Evolutionary conservation across 1,140 invertebrate species (phyloP).

Genomic region (Protaetia brevitarsis): DNA sequence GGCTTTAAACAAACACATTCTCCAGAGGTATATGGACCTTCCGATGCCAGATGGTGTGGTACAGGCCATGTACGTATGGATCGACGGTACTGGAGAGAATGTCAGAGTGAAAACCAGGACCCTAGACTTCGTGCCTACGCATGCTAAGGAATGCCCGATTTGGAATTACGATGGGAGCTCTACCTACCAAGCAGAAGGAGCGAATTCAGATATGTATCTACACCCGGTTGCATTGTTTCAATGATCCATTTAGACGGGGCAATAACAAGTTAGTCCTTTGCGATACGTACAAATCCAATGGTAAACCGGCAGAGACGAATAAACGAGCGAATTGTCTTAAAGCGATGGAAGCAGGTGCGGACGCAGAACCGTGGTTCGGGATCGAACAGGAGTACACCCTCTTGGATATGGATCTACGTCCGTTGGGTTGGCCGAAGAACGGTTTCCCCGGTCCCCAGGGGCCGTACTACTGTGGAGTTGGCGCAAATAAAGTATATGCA

Average conservation of each 20-base stretch:
- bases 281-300: slow-evolving; percentile 70
- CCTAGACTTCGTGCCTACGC: slow-evolving; percentile 71
- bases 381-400: slow-evolving; percentile 92
- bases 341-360: slow-evolving; percentile 66
- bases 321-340: slow-evolving; percentile 48
- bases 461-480: slow-evolving; percentile 95
- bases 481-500: slow-evolving; percentile 89
- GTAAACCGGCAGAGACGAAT: slow-evolving; percentile 53
- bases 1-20: slow-evolving; percentile 69
- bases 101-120: slow-evolving; percentile 87
- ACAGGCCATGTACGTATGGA: slow-evolving; percentile 92
- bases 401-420: slow-evolving; percentile 82
- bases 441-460: slow-evolving; percentile 92
- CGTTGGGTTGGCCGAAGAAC: slow-evolving; percentile 93
- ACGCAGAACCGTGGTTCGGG: slow-evolving; percentile 87
- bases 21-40: slow-evolving; percentile 70
- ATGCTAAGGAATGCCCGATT: slow-evolving; percentile 75
- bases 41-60: slow-evolving; percentile 73
- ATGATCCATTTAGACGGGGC: slow-evolving; percentile 81
- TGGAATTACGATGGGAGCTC: slow-evolving; percentile 95
- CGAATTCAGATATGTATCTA: slow-evolving; percentile 81
- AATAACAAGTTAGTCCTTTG: slow-evolving; percentile 84
- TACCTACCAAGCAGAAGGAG: slow-evolving; percentile 71
- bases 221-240: slow-evolving; percentile 80
- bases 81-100: slow-evolving; percentile 89